Conservation (phyloP, 2,888 invertebrate species). For the Aphodius granarius region DNA sequence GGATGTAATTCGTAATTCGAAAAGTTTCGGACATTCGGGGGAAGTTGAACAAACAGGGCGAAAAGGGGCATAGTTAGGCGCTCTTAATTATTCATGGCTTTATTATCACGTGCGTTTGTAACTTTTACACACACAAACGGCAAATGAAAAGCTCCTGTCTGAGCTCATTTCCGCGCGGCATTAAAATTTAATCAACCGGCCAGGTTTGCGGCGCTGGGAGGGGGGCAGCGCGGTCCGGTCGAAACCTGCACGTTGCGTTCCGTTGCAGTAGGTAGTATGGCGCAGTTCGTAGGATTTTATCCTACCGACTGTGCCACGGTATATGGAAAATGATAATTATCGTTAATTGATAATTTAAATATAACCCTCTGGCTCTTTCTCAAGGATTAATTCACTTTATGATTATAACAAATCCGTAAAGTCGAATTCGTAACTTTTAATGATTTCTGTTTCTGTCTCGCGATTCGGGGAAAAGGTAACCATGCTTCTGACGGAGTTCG, state of each 20-base stretch:
- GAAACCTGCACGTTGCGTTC: not conserved
- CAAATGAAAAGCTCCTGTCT: not conserved
- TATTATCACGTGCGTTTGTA: conserved; percentile 8
- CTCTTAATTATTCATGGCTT: conserved; percentile 12
- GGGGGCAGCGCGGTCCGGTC: not conserved
- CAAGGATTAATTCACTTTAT: not conserved
- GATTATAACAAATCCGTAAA: not conserved
- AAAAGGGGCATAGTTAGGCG: not conserved
- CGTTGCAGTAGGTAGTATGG: not conserved
- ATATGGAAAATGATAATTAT: no score
- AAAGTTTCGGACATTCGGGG: conserved; percentile 9
- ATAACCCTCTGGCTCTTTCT: no score
- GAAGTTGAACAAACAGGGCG: conserved; percentile 9
- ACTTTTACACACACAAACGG: not conserved
- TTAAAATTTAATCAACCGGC: not conserved
- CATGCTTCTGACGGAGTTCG: not conserved
- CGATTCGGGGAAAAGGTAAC: not conserved
- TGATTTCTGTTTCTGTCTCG: not conserved
- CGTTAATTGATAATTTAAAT: no score
- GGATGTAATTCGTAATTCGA: conserved; percentile 14
- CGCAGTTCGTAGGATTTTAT: no score
- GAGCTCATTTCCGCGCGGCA: not conserved
- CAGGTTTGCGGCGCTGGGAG: not conserved
- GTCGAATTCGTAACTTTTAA: not conserved
- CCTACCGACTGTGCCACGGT: no score